Base-by-base conservation (phyloP, 2,797 vertebrate species). In the Bovichtus variegatus region DNA sequence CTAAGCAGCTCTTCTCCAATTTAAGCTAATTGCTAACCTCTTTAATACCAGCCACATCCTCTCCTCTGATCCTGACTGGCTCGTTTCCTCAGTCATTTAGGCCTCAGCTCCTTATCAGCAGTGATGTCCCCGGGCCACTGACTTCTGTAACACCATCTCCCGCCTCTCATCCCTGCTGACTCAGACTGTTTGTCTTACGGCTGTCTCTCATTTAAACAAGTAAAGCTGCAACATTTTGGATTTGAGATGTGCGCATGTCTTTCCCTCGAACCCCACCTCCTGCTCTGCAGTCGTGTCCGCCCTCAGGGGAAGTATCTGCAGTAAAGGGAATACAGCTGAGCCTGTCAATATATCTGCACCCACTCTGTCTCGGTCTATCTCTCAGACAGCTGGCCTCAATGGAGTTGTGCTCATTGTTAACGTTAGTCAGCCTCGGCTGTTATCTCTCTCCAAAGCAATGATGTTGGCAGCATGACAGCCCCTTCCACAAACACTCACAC, bases 71-170 rank as follows among this genome's bases (percentile, higher is more conserved):
- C 90, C 85, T 54, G 80, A 85, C 86, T 87, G 71, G 80, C 87
- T 90, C 55, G 71, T 91, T 93, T 91, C 93, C 92, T 92, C 81
- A 84, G 71, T 86, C 84, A 90, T 93, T 34, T 91, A 91, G 78
- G 51, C 67, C 66, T 53, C 68, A 79, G 80, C 76, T 80, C 74
- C 86, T 91, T 91, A 92, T 92, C 70, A 71, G 74, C 72, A 41
- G 76, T 2, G 2, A 69, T 84, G 80, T 89, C 90, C 87, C 60
- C 64, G 23, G 92, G 90, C 88, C 8, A 27, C 25, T 74, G 79
- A 82, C 87, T 86, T 84, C 84, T 82, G 74, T 63, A 85, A 81
- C 75, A 82, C 76, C 51, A 68, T 87, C 74, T 81, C 57, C 63
- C 65, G 70, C 60, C 46, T 68, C 16, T 82, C 67, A 60, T 66